These are phyloP conservation scores for Chiloscyllium punctatum DNA, from an alignment of 2,797 vertebrate genomes.

Conservation along the genomic window DNA sequence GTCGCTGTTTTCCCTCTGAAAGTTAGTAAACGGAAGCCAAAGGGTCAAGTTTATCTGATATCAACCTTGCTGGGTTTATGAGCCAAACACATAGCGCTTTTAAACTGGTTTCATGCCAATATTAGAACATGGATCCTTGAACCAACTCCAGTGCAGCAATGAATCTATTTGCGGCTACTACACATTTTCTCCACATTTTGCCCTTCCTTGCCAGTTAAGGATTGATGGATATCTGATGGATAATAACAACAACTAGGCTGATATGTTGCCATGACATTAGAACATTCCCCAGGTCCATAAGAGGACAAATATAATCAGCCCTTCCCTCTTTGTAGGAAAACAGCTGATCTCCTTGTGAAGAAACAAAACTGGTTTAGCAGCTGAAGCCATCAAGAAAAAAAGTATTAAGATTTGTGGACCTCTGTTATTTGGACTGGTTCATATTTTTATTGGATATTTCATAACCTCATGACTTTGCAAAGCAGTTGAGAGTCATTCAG, in stretches of 20 bases:
- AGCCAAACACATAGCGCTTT: not conserved
- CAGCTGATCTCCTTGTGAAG: not conserved
- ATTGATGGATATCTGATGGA: not conserved
- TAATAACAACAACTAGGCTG: not conserved
- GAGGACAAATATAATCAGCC: not conserved
- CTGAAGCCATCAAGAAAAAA: not conserved
- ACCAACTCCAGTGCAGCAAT: not conserved
- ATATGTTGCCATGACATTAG: not conserved
- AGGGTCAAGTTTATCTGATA: not conserved
- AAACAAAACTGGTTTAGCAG: not conserved
- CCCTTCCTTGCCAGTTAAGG: not conserved
- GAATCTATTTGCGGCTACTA: not conserved
- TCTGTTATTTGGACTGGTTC: not conserved
- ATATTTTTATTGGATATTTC: not conserved
- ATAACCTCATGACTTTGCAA: not conserved
- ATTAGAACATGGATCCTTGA: not conserved
- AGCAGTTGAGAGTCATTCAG: not conserved
- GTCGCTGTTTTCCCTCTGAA: not conserved
- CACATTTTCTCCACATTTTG: not conserved
- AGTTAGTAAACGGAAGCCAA: not conserved
- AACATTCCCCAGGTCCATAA: not conserved
- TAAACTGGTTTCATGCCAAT: not conserved
- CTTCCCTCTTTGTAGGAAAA: not conserved
- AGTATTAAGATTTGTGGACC: not conserved
- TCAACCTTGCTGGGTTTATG: not conserved